A percentile compares a stretch with the other conserved stretches of the same genome.
These are phyloP conservation scores for Zosterops borbonicus DNA, from an alignment of 2,113 vertebrate genomes.

Conservation along the genomic window DNA sequence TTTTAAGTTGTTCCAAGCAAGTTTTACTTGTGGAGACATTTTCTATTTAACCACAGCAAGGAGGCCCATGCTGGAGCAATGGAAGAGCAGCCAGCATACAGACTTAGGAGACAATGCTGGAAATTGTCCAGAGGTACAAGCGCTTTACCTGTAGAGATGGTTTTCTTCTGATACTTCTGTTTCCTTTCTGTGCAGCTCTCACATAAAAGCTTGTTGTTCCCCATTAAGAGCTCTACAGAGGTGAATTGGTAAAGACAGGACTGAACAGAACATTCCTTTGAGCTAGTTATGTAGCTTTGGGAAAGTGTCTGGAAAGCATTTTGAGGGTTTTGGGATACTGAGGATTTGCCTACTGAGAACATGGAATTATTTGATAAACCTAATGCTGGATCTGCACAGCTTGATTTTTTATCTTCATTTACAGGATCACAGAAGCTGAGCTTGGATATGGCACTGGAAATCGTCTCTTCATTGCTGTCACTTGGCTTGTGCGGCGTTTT, in stretches of 20 bases:
- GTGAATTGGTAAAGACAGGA: conserved; percentile 98
- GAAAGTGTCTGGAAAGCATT: conserved; percentile 93
- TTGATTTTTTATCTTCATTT: conserved; percentile 57
- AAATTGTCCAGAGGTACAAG: background rate
- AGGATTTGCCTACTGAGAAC: conserved; percentile 58
- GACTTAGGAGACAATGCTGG: background rate
- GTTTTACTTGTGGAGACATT: background rate
- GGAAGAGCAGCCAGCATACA: background rate
- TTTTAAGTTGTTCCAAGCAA: background rate
- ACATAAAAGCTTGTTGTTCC: conserved; percentile 96
- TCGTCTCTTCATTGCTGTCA: conserved; percentile 36
- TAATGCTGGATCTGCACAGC: conserved; percentile 7
- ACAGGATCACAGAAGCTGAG: conserved; percentile 74
- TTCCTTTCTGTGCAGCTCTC: conserved; percentile 89
- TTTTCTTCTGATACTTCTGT: conserved; percentile 80
- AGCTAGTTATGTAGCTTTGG: conserved; percentile 88
- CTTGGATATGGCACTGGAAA: conserved; percentile 81
- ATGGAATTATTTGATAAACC: conserved; percentile 34
- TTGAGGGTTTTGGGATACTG: conserved; percentile 64
- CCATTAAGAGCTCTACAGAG: conserved; percentile 94
- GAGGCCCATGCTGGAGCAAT: background rate
- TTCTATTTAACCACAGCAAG: background rate
- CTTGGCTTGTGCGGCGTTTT: background rate
- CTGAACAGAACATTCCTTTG: conserved; percentile 97
- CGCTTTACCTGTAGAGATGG: conserved; percentile 76